These are phyloP conservation scores for Ceriagrion tenellum DNA, from an alignment of 2,888 invertebrate genomes.

Conservation along the genomic window DNA sequence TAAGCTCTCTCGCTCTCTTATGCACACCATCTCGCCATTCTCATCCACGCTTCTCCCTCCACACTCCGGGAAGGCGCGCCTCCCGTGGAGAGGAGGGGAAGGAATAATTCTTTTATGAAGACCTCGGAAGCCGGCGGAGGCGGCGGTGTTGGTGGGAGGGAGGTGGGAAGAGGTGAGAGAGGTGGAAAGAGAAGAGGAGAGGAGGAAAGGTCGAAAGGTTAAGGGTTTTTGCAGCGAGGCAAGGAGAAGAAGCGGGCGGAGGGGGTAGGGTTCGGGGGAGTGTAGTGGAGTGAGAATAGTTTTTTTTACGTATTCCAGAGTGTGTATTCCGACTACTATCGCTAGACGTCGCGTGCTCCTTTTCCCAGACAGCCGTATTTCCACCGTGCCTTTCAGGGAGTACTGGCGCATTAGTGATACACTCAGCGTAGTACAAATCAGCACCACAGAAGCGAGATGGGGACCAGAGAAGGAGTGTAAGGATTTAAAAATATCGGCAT, in stretches of 20 bases:
- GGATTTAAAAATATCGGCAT: too few relatives aligned
- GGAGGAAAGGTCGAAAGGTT: conserved; percentile 35
- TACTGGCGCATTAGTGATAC: too few relatives aligned
- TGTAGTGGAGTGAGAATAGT: too few relatives aligned
- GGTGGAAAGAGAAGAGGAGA: neutral
- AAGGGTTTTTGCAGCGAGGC: neutral
- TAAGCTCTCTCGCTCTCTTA: neutral
- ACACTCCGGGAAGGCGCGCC: neutral
- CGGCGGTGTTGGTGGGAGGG: neutral
- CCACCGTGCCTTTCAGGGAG: too few relatives aligned
- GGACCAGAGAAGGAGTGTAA: too few relatives aligned
- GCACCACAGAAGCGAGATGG: too few relatives aligned
- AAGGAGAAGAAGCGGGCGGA: neutral
- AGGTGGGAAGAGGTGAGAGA: neutral
- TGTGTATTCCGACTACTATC: neutral
- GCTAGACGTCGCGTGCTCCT: neutral
- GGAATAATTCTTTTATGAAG: conserved; percentile 5
- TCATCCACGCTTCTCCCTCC: neutral
- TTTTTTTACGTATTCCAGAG: neutral
- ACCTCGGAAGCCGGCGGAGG: neutral
- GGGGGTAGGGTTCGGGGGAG: neutral
- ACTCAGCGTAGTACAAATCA: too few relatives aligned
- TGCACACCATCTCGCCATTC: neutral
- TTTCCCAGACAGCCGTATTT: too few relatives aligned
- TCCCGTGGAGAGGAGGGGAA: neutral